Evolutionary conservation across 2,113 vertebrate genomes (phyloP).

Genomic region (Macrotus californicus): DNA sequence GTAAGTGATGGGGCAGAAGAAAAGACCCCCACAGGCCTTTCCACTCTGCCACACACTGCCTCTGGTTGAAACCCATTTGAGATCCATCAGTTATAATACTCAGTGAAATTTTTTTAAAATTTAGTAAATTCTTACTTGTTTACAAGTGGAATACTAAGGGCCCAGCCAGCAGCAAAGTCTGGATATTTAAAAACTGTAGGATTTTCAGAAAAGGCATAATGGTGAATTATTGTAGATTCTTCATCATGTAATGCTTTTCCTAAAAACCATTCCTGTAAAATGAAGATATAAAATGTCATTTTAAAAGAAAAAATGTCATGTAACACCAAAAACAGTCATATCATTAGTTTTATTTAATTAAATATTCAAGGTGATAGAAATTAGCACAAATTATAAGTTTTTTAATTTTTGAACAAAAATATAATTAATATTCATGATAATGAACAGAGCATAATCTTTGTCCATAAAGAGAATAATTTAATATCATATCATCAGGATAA

Average conservation of each 20-base stretch:
- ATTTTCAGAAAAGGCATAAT: conserved; percentile 98
- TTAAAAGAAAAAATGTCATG: background rate
- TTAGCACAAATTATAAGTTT: background rate
- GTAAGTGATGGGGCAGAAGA: background rate
- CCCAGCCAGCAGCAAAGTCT: conserved; percentile 96
- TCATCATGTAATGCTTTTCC: conserved; percentile 93
- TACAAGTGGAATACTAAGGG: conserved; percentile 90
- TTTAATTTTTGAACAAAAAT: conserved; percentile 15
- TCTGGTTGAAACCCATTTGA: background rate
- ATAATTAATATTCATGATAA: background rate
- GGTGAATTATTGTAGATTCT: conserved; percentile 98
- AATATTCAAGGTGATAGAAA: background rate
- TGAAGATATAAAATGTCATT: conserved; percentile 53
- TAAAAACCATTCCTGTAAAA: conserved; percentile 93
- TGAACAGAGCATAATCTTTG: background rate
- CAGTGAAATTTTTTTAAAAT: background rate
- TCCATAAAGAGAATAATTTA: background rate
- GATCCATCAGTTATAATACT: background rate
- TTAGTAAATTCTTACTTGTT: conserved; percentile 85
- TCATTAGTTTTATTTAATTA: background rate
- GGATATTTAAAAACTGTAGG: conserved; percentile 93
- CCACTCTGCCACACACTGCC: background rate
- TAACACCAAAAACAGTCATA: background rate
- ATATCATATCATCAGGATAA: background rate
- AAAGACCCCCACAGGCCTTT: background rate